Conservation (phyloP, 35 echinoderm and acorn worm species). For the Diadema setosum region DNA sequence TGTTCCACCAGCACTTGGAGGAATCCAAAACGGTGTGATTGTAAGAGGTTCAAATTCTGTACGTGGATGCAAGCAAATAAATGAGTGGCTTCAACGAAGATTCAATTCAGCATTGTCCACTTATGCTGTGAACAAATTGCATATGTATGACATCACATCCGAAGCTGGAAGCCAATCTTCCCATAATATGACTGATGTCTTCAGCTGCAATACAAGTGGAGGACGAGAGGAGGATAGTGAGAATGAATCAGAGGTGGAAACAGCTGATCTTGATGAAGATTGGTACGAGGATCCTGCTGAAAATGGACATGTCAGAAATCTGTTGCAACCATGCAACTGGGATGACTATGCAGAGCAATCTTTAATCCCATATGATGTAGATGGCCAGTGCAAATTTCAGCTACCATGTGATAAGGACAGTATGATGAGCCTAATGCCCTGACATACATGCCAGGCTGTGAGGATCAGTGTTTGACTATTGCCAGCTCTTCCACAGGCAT, state of each 20-base stretch:
- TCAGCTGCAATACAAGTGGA: not conserved
- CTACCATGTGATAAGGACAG: not conserved
- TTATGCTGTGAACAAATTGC: not conserved
- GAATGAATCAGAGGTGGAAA: not conserved
- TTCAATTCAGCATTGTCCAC: not conserved
- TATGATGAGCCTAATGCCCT: constrained; percentile 29
- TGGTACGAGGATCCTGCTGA: not conserved
- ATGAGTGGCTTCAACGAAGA: not conserved
- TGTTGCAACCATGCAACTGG: not conserved
- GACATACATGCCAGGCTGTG: not conserved
- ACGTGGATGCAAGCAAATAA: not conserved
- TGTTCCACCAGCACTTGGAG: not conserved
- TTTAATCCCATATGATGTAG: not conserved
- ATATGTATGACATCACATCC: not conserved
- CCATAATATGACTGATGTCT: not conserved
- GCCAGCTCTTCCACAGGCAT: not conserved
- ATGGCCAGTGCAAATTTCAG: not conserved
- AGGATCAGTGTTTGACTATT: not conserved
- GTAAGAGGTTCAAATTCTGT: not conserved
- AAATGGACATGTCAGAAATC: not conserved
- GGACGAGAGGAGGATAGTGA: not conserved
- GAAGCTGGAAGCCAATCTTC: not conserved
- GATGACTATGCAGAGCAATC: not conserved
- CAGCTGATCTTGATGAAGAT: not conserved
- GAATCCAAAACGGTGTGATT: not conserved